Evolutionary conservation across 2,888 invertebrate species (phyloP), one percentile per base, ranked within the genome.

Genomic region (Himalopsyche tibetana): DNA sequence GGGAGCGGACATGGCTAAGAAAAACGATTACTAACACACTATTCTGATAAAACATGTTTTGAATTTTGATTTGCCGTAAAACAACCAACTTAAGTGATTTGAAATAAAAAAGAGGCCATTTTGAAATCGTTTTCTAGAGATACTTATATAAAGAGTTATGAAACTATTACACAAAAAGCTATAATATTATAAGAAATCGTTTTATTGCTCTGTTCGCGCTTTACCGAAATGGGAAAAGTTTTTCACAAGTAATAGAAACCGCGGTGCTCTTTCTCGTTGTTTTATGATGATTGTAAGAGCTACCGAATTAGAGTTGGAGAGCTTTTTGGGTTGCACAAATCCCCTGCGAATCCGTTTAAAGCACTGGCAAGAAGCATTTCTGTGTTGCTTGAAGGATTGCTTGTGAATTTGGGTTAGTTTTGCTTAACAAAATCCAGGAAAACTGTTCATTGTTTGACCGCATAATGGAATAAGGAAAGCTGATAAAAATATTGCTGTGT

Each of bases 231-330:
- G 63, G 63, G 15, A 63, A 63, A 63, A 63, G 63, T 63, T 63
- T 63, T 19, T 19, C n/a, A 19, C 63, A 63, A 28, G 63, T 63
- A 63, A 28, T 19, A 63, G 63, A 63, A 63, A 63, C 63, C 63
- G 63, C 63, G 19, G 19, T 28, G 63, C 63, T 15, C 8, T 63
- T 63, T 15, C 19, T 4, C 63, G 63, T 28, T 63, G 19, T 63
- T 63, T 63, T 63, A 63, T 63, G 63, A 6, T 63, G 63, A 63
- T 63, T 63, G 63, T 63, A 19, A 63, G 63, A 63, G 63, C 63
- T 28, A 28, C 19, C 28, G 19, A 63, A 63, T 63, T 63, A 63
- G 28, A 19, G 19, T n/a, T 28, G 19, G 5, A 63, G 28, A 63
- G 63, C 63, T 63, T 63, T 63, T 63, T 63, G 63, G 63, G 63